A percentile compares a stretch with the other conserved stretches of the same genome.
These are phyloP conservation scores for Sebastolobus altivelis DNA, from an alignment of 2,797 vertebrate genomes.

Conservation along the genomic window DNA sequence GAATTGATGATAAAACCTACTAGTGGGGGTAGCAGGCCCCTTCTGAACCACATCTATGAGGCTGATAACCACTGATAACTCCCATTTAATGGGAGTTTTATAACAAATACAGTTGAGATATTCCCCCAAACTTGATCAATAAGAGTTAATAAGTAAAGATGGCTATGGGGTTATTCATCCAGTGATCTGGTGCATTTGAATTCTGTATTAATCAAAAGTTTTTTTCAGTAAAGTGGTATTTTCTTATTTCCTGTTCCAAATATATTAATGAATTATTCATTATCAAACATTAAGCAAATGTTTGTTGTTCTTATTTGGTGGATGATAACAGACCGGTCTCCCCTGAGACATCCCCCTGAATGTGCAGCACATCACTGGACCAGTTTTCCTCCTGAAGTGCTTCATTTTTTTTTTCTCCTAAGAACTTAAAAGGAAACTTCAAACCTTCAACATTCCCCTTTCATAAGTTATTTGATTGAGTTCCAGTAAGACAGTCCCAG, in stretches of 20 bases:
- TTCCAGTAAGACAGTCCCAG: slow-evolving; percentile 45
- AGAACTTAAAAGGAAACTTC: slow-evolving; percentile 34
- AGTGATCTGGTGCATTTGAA: neutral
- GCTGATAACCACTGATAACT: no score
- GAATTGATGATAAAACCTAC: no score
- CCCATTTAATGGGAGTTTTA: no score
- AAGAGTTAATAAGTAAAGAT: neutral
- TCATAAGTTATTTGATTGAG: slow-evolving; percentile 29
- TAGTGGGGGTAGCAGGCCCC: no score
- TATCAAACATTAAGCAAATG: neutral
- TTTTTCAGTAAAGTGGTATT: neutral
- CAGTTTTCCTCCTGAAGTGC: neutral
- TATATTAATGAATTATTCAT: neutral
- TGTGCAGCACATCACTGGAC: slow-evolving; percentile 5
- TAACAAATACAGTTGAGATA: neutral
- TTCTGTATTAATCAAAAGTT: neutral
- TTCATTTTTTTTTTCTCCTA: no score
- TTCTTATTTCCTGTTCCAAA: neutral
- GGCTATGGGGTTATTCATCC: no score
- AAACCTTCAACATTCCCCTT: slow-evolving; percentile 10
- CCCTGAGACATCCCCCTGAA: neutral
- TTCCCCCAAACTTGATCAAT: neutral
- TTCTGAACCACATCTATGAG: no score
- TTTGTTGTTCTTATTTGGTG: neutral
- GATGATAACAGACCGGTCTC: neutral